Evolutionary conservation across 2,113 vertebrate species (phyloP).

Genomic region (Leptosomus discolor): DNA sequence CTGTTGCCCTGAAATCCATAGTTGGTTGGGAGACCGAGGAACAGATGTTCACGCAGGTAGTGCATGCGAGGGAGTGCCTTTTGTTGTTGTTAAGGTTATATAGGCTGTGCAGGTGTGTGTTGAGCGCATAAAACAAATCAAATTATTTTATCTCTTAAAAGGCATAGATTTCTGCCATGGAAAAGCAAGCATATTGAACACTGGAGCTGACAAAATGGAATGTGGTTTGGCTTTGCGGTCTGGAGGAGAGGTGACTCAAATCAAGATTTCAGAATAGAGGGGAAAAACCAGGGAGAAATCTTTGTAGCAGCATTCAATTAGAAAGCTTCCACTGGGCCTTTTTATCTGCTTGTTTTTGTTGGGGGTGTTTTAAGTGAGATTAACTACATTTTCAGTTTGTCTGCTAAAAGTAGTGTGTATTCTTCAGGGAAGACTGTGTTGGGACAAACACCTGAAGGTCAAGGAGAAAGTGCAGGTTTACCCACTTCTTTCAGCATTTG

Average conservation of each 20-base stretch:
- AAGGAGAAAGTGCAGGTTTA: background rate
- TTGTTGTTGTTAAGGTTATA: background rate
- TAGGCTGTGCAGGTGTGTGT: background rate
- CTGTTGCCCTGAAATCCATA: background rate
- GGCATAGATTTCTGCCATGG: background rate
- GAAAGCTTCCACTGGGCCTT: background rate
- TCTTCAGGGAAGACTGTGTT: background rate
- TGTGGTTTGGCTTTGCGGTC: background rate
- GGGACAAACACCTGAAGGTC: background rate
- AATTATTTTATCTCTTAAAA: background rate
- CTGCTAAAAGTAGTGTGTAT: background rate
- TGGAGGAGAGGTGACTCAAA: constrained; percentile 11
- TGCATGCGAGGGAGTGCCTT: background rate
- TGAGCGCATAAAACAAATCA: background rate
- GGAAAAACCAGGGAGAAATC: background rate
- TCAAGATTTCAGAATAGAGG: background rate
- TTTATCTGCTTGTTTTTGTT: background rate
- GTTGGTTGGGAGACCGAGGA: background rate
- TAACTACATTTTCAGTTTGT: background rate
- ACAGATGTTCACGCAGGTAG: fast-evolving
- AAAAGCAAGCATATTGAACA: constrained; percentile 1
- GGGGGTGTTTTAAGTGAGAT: background rate
- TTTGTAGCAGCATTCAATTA: background rate
- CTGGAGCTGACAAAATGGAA: constrained; percentile 6
- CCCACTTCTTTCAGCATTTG: background rate